phyloP scores from a whole-genome alignment of 2,888 invertebrate genomes.

The Chaitophorus viminalis region DNA sequence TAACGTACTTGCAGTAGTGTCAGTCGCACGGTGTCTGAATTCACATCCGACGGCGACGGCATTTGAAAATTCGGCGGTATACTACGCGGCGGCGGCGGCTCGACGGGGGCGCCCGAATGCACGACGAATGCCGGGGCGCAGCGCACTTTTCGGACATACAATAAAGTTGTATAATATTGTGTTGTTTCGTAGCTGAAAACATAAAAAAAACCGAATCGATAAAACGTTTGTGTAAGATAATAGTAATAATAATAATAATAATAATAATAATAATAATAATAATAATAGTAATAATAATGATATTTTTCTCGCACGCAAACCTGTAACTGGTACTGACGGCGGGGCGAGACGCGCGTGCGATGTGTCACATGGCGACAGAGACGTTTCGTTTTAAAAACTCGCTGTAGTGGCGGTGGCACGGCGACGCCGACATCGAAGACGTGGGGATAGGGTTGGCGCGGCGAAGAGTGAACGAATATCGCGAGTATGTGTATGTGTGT shows the following conservation, averaged over 20 bases:
- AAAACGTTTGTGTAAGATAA: conserved; percentile 9
- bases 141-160: not conserved
- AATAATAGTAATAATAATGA: conserved; percentile 3
- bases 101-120: not conserved
- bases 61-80: not conserved
- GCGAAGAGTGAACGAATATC: not conserved
- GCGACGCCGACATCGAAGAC: not conserved
- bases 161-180: not conserved
- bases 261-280: not conserved
- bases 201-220: conserved; percentile 21
- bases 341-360: conserved; percentile 17
- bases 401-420: not conserved
- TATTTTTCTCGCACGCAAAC: conserved; percentile 44
- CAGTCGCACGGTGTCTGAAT: too few relatives aligned
- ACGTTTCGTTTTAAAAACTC: conserved; percentile 25
- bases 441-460: not conserved
- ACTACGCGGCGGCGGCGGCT: not conserved
- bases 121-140: not conserved
- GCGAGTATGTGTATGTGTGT: not conserved
- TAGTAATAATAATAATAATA: not conserved
- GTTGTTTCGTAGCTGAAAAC: conserved; percentile 12
- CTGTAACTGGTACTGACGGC: conserved; percentile 59
- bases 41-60: not conserved
- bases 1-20: too few relatives aligned
- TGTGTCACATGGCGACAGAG: conserved; percentile 15